Base-by-base conservation (phyloP, 2,888 invertebrate species). In the Lysandra bellargus region DNA sequence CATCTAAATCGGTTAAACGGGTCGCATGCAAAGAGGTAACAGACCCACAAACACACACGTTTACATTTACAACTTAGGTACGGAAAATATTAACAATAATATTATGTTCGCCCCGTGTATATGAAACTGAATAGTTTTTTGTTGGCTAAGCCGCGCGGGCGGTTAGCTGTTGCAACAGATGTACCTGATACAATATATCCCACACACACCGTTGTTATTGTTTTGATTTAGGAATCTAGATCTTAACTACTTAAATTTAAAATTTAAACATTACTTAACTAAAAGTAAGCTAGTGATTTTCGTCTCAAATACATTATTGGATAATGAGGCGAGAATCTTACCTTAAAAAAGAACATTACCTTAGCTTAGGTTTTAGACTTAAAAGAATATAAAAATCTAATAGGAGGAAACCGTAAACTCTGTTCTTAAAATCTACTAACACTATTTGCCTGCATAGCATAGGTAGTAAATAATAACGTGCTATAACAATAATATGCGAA, bases 141-240 rank as follows among this genome's bases (percentile, higher is more conserved):
- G 81, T 80, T 79, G 78, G 80, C 74, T 80, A 82, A 82, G 82
- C 81, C 80, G 75, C 60, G 76, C 61, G 14, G 57, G 72, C 74
- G 57, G 74, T 17, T 79, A 60, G 79, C 79, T 74, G 14, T 74
- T 60, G 74, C 40, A 61, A 74, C 74, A 79, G 72, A 57, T 79
- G 60, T 60, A 79, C 80, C 74, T 79, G 49, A 78, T 79, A 74
- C 79, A 80, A 81, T 79, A 80, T 80, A 73, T 53, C 4, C 44
- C 40, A 23, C 53, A 23, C 37, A n/a, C 6, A 37, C 23, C 12
- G 9, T 78, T 78, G 64, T 9, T 30, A 30, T 30, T 30, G 57
- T 61, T 44, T 17, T 57, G 3, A 4, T 12, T 3, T 49, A 49
- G 17, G 2, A 14, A 14, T 57, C 9, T 49, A 49, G 49, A 49